Evolutionary conservation across 1,140 invertebrate species (phyloP), one percentile per base, ranked within the genome.

Genomic region (Ceratosolen solmsi): DNA sequence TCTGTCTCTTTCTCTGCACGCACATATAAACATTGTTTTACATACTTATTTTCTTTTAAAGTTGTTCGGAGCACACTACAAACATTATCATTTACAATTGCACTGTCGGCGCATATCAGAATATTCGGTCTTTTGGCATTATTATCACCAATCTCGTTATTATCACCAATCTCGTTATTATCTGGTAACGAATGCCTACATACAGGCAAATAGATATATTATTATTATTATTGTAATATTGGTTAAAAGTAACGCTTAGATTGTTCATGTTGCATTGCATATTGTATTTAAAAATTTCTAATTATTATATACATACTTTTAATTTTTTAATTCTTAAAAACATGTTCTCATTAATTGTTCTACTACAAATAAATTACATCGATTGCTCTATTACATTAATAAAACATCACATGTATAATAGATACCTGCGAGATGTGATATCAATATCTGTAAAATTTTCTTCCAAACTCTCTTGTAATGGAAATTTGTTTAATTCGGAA

Each of bases 21-120:
- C 13, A 41, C 20, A 15, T 70, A 70, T 41, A 70, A 38, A 70
- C 41, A 41, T 2, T 17, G 27, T 72, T 20, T 49, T 15, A n/a
- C 46, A 91, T 91, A 95, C 94, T 93, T 95, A 83, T 96, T 93
- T 85, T 91, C 93, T 88, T 95, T 94, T 25, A 97, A 87, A 65
- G 95, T 94, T 84, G 94, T 92, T 30, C 93, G 90, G 15, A 97
- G 88, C 4, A 95, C 94, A 33, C 91, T 89, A 87, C 94, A 94
- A 30, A 96, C 93, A 87, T 94, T 95, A 65, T 96, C 94, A 84
- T 94, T 94, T 33, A 94, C 94, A 33, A 93, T 92, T 63, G 93
- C 85, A 87, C 95, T 96, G 86, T 97, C 96, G 25, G 95, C 95
- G 90, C 96, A 97, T 49, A 97, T 94, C 36, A 97, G 92, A 82